Percentiles rank a stretch among this genome's conserved stretches.
phyloP scores from a whole-genome alignment of 2,113 vertebrate genomes.

The Limnothrissa miodon region DNA sequence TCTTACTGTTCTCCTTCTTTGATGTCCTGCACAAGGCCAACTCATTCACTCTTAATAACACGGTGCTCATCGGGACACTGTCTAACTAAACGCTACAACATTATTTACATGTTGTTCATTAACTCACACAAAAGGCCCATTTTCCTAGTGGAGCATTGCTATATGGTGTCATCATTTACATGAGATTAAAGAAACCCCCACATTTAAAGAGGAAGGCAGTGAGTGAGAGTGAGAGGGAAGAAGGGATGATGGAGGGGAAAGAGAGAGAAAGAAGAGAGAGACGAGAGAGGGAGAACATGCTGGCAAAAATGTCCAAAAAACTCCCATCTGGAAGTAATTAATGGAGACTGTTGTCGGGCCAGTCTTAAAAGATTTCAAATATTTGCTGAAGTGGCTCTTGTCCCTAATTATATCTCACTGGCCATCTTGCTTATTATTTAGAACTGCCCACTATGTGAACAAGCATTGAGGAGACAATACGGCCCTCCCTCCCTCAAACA shows the following conservation, averaged over 20 bases:
- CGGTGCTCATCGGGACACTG: not conserved
- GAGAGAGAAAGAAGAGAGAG: not conserved
- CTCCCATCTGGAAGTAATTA: conserved; percentile 86
- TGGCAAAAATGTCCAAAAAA: conserved; percentile 56
- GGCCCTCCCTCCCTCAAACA: conserved; percentile 70
- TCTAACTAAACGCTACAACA: conserved; percentile 42
- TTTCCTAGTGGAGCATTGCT: conserved; percentile 33
- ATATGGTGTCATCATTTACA: conserved; percentile 46
- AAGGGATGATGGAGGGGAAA: not conserved
- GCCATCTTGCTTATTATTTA: conserved; percentile 95
- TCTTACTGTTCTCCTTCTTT: not conserved
- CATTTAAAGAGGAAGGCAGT: not conserved
- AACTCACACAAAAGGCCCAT: conserved; percentile 42
- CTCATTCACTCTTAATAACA: conserved; percentile 15
- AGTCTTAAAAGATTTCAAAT: conserved; percentile 86
- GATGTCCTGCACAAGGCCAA: conserved; percentile 22
- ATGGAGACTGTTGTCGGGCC: conserved; percentile 77
- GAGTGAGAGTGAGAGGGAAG: conserved; percentile 10
- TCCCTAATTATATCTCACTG: conserved; percentile 97
- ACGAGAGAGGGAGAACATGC: conserved; percentile 34
- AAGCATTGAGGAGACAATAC: conserved; percentile 79
- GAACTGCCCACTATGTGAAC: conserved; percentile 77
- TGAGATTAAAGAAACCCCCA: conserved; percentile 54
- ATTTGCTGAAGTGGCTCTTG: conserved; percentile 93
- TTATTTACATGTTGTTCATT: conserved; percentile 51